Base-by-base conservation (phyloP, 2,888 invertebrate species). In the Brachyptera putata region DNA sequence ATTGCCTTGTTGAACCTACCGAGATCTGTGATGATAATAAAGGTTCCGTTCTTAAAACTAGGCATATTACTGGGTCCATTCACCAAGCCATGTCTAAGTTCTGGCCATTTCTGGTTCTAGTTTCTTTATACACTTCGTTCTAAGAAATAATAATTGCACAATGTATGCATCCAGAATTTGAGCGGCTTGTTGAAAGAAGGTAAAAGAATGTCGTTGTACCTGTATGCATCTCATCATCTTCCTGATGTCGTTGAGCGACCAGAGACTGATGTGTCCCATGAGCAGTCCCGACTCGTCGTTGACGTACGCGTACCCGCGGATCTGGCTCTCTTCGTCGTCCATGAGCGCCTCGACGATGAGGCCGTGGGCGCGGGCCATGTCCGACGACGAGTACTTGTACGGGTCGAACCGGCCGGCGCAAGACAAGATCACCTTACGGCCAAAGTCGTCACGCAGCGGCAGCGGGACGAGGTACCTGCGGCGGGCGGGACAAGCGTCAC, bases 341-440 rank as follows among this genome's bases (percentile, higher is more conserved):
- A 94, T 79, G 11, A 93, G 73, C 0, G 87, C 79, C 69, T 95
- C 94, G 57, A 89, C 87, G n/a, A 91, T 84, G 72, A 94, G 79
- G 63, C 91, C 89, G 74, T 93, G 92, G 0, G 89, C 85, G 41
- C 89, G 83, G 26, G 89, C 88, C 87, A 94, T 90, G 70, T 92
- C 88, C 39, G 86, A 85, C 57, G 89, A 87, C 58, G 89, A 89
- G 73, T 81, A 87, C 63, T 83, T 80, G 71, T 85, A 84, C 0
- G 90, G 87, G 75, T 91, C 89, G 73, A 90, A 88, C 26, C 83
- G 82, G 37, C 84, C 85, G 83, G 72, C 36, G 71, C 87, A 84
- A 55, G 89, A 87, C 66, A 93, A 80, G 57, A 93, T 83, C 0
- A 93, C 86, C 68, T 87, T 79, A 48, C 90, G 80, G 0, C 94